phyloP scores from a whole-genome alignment of 2,888 invertebrate genomes.

The Lucinisca nassula region DNA sequence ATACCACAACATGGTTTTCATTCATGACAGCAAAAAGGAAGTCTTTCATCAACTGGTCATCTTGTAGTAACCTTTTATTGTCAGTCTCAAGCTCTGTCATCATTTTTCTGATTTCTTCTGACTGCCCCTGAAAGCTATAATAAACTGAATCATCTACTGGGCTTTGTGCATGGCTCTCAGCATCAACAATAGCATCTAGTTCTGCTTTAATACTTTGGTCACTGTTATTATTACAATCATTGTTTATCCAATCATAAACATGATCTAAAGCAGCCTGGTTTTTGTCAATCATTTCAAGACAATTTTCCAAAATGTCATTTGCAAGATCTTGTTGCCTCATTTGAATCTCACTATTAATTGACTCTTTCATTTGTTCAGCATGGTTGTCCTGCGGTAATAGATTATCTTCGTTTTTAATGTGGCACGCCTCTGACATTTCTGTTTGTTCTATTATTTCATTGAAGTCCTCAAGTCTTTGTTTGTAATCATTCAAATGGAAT shows the following conservation, averaged over 20 bases:
- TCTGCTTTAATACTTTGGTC: conserved; percentile 37
- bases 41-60: not conserved
- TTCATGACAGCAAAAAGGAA: conserved; percentile 27
- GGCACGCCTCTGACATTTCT: not conserved
- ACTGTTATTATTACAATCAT: conserved; percentile 27
- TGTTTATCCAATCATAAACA: conserved; percentile 65
- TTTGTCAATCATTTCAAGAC: conserved; percentile 48
- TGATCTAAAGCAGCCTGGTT: conserved; percentile 53
- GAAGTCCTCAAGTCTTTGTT: not conserved
- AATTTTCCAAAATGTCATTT: conserved; percentile 52
- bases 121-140: conserved; percentile 62
- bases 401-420: not conserved
- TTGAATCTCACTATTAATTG: not conserved
- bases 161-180: conserved; percentile 17
- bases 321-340: conserved; percentile 9
- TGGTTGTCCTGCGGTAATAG: not conserved
- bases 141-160: conserved; percentile 59
- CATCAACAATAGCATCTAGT: conserved; percentile 27
- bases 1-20: conserved; percentile 44
- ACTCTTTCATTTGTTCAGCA: not conserved
- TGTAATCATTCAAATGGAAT: conserved; percentile 21
- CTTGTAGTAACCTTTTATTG: not conserved
- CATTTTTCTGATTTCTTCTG: conserved; percentile 44
- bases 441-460: not conserved
- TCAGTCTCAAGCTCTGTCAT: not conserved